These are phyloP conservation scores for Leptopilina boulardi DNA, from an alignment of 1,140 invertebrate genomes.

Conservation along the genomic window DNA sequence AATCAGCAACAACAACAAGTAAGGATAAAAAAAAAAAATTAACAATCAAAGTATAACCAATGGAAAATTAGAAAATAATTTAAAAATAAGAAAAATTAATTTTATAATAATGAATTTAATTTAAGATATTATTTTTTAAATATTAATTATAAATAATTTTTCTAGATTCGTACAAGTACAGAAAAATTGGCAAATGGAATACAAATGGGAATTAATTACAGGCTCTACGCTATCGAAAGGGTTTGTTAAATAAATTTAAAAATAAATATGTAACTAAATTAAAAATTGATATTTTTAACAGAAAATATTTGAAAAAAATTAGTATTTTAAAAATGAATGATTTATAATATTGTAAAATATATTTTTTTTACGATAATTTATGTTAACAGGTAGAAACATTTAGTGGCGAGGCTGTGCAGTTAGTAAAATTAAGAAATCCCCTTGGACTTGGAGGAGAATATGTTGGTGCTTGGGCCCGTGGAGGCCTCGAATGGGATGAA, in stretches of 20 bases:
- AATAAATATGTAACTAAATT: no score
- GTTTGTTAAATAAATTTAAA: conserved; percentile 66
- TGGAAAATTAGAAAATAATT: neutral
- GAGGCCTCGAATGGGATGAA: conserved; percentile 85
- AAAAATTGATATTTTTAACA: no score
- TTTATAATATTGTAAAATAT: neutral
- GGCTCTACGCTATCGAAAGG: conserved; percentile 88
- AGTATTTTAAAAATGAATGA: neutral
- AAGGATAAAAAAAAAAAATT: conserved; percentile 20
- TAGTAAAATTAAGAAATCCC: conserved; percentile 85
- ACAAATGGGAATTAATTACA: conserved; percentile 87
- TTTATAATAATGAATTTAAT: neutral
- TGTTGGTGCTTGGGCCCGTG: conserved; percentile 83
- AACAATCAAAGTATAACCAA: no score
- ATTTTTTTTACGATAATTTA: conserved; percentile 15
- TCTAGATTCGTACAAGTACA: conserved; percentile 80
- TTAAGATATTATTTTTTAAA: conserved; percentile 37
- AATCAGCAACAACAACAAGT: conserved; percentile 72
- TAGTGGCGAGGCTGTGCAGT: conserved; percentile 83
- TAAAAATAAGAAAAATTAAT: neutral
- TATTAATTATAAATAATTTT: conserved; percentile 48
- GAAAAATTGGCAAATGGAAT: conserved; percentile 89
- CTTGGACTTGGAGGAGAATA: conserved; percentile 83
- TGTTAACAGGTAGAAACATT: conserved; percentile 82
- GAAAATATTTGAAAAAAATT: no score